Conservation (phyloP, 2,888 invertebrate species). For the Lasioglossum morio region DNA sequence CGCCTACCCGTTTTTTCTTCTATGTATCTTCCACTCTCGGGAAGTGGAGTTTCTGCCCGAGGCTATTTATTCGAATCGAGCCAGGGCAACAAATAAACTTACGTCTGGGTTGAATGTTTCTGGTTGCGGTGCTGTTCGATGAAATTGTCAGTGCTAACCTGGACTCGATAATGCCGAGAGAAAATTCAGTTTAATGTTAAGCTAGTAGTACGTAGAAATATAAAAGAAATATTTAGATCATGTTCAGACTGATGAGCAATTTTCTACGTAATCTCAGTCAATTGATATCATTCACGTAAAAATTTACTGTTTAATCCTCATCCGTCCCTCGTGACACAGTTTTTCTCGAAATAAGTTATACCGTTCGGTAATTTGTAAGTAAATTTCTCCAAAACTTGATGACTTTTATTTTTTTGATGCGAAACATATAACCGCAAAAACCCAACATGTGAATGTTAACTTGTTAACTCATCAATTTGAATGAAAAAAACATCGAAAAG, state of each 20-base stretch:
- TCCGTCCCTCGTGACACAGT: no score
- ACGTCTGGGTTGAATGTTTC: background rate
- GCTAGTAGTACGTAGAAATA: background rate
- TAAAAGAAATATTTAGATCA: background rate
- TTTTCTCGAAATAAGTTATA: no score
- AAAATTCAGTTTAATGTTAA: background rate
- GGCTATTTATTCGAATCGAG: constrained; percentile 4
- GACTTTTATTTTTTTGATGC: no score
- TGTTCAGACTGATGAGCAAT: background rate
- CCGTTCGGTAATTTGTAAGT: no score
- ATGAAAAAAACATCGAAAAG: no score
- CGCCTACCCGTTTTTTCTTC: background rate
- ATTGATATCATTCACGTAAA: no score
- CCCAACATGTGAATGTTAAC: no score
- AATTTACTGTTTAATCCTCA: no score
- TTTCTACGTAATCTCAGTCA: no score
- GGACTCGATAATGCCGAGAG: background rate
- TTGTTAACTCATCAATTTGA: no score
- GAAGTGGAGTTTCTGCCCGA: background rate
- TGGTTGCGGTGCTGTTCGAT: background rate
- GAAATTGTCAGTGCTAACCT: background rate
- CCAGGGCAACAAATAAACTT: background rate
- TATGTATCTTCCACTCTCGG: background rate
- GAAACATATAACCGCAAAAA: no score
- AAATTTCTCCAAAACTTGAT: no score